Evolutionary conservation across 2,888 invertebrate species (phyloP).

Genomic region (Nezara viridula): DNA sequence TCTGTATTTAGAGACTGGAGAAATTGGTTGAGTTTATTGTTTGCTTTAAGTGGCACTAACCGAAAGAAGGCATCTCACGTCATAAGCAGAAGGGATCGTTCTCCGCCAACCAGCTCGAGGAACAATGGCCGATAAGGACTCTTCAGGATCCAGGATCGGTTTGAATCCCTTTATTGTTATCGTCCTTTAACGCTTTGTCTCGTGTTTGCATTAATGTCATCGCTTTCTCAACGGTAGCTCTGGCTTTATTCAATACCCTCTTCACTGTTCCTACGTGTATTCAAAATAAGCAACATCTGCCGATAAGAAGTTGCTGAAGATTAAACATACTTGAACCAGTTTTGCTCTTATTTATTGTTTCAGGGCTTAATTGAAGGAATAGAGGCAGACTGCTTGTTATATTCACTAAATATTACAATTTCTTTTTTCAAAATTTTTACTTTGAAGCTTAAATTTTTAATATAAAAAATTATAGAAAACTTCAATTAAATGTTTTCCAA

Average conservation of each 20-base stretch:
- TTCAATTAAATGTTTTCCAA: too few species aligned
- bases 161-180: slow-evolving; percentile 23
- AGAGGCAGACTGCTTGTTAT: too few species aligned
- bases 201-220: background rate
- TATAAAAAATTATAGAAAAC: too few species aligned
- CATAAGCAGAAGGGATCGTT: background rate
- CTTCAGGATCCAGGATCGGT: slow-evolving; percentile 27
- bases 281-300: background rate
- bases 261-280: background rate
- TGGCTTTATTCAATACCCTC: background rate
- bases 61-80: background rate
- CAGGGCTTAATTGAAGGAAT: too few species aligned
- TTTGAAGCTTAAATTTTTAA: too few species aligned
- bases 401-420: too few species aligned
- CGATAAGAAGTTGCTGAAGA: background rate
- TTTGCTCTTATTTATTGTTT: background rate
- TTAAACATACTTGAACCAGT: background rate
- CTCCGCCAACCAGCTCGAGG: background rate
- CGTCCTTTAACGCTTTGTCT: background rate
- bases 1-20: too few species aligned
- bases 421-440: too few species aligned
- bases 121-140: slow-evolving; percentile 18
- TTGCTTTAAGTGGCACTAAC: background rate
- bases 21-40: background rate
- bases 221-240: background rate